A percentile compares a stretch with the other conserved stretches of the same genome.
These are phyloP conservation scores for Premnoplex brunnescens DNA, from an alignment of 2,797 vertebrate genomes.

Conservation along the genomic window DNA sequence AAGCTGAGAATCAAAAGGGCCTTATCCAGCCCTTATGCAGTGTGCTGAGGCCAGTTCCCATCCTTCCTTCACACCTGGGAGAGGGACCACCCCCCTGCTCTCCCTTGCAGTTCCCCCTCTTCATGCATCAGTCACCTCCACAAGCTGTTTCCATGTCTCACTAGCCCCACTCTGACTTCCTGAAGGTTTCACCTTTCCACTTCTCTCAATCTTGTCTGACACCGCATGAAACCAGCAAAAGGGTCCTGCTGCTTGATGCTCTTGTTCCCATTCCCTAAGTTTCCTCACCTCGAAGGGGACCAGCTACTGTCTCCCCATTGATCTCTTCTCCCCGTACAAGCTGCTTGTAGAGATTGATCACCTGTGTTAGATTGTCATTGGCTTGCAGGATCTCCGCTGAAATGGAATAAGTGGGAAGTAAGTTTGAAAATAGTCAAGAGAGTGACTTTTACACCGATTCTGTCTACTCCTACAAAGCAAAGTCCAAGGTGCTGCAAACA, in stretches of 20 bases:
- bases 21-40: neutral
- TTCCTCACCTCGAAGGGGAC: slow-evolving; percentile 80
- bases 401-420: neutral
- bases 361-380: slow-evolving; percentile 95
- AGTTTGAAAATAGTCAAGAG: neutral
- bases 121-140: neutral
- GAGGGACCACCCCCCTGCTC: neutral
- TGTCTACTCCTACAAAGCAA: neutral
- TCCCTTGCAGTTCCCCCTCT: neutral
- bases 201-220: neutral
- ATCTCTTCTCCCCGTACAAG: slow-evolving; percentile 91
- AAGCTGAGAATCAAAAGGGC: neutral
- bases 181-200: neutral
- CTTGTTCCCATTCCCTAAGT: neutral
- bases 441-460: neutral
- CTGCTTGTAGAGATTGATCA: slow-evolving; percentile 94
- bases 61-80: neutral
- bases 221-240: neutral
- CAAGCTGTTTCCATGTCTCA: neutral
- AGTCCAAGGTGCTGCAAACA: neutral
- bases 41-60: neutral
- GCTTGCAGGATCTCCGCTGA: slow-evolving; percentile 95
- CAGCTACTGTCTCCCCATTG: slow-evolving; percentile 77
- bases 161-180: neutral
- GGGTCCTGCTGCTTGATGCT: neutral